A percentile compares a stretch with the other conserved stretches of the same genome.
Conservation (phyloP, 2,113 vertebrate genomes). For the Scomber scombrus region DNA sequence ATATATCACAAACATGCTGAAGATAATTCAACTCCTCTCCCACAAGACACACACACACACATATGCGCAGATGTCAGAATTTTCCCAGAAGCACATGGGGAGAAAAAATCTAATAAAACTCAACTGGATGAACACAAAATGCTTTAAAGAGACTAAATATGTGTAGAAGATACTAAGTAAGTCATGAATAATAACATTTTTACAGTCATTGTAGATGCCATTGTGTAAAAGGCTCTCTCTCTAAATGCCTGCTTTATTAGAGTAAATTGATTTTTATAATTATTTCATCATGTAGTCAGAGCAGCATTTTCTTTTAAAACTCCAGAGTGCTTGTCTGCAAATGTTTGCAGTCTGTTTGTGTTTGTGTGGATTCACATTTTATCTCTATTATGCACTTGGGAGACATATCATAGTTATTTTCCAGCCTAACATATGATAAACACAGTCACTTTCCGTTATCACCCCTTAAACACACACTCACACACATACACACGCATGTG, state of each 20-base stretch:
- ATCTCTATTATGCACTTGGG: conserved; percentile 12
- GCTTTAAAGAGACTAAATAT: conserved; percentile 11
- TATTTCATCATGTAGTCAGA: conserved; percentile 10
- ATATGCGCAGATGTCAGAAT: neutral
- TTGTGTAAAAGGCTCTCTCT: conserved; percentile 10
- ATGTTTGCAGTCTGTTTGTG: neutral
- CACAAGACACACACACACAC: conserved; percentile 15
- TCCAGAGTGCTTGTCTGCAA: neutral
- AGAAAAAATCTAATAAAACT: conserved; percentile 6
- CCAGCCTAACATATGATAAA: conserved; percentile 23
- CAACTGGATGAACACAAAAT: conserved; percentile 17
- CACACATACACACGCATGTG: neutral
- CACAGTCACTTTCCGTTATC: conserved; percentile 24
- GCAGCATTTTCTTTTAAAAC: neutral
- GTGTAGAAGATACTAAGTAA: conserved; percentile 6
- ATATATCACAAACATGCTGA: conserved; percentile 56
- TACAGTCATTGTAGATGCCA: conserved; percentile 3
- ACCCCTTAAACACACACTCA: conserved; percentile 15
- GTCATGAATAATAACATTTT: conserved; percentile 6
- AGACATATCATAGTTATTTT: conserved; percentile 26
- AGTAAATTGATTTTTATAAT: conserved; percentile 33
- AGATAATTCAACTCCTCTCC: conserved; percentile 40
- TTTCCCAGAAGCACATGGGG: neutral
- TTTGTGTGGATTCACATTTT: conserved; percentile 25
- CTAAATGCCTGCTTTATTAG: conserved; percentile 9